phyloP scores from a whole-genome alignment of 1,140 invertebrate genomes.

The Apocrypta bakeri region DNA sequence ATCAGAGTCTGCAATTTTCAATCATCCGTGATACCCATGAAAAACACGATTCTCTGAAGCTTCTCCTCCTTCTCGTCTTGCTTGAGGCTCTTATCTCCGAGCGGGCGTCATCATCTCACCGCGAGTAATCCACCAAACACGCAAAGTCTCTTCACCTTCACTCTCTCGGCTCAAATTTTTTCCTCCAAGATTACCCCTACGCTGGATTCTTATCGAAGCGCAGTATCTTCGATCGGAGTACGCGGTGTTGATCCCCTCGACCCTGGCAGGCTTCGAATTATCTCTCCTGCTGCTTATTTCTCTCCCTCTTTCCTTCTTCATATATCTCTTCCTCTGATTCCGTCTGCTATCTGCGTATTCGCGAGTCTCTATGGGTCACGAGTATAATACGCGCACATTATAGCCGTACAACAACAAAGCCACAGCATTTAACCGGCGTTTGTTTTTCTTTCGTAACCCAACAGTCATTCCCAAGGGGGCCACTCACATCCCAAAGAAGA shows the following conservation, averaged over 20 bases:
- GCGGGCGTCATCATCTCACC: background rate
- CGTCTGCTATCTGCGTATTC: background rate
- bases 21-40: background rate
- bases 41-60: slow-evolving; percentile 5
- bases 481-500: background rate
- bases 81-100: background rate
- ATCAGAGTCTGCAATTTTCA: slow-evolving; percentile 7
- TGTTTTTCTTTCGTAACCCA: slow-evolving; percentile 32
- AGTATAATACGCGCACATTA: background rate
- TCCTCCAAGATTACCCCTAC: background rate
- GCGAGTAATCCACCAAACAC: slow-evolving; percentile 19
- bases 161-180: background rate
- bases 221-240: slow-evolving; percentile 29
- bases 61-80: slow-evolving; percentile 6
- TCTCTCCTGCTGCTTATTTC: slow-evolving; percentile 13
- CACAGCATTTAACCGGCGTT: background rate
- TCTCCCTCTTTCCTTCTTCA: background rate
- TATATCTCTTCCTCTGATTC: background rate
- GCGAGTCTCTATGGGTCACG: background rate
- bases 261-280: slow-evolving; percentile 52
- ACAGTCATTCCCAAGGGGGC: background rate
- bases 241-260: slow-evolving; percentile 41
- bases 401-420: background rate
- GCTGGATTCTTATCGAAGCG: slow-evolving; percentile 11
- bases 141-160: slow-evolving; percentile 1